Evolutionary conservation across 2,797 vertebrate genomes (phyloP), one percentile per base, ranked within the genome.

Genomic region (Clangula hyemalis): DNA sequence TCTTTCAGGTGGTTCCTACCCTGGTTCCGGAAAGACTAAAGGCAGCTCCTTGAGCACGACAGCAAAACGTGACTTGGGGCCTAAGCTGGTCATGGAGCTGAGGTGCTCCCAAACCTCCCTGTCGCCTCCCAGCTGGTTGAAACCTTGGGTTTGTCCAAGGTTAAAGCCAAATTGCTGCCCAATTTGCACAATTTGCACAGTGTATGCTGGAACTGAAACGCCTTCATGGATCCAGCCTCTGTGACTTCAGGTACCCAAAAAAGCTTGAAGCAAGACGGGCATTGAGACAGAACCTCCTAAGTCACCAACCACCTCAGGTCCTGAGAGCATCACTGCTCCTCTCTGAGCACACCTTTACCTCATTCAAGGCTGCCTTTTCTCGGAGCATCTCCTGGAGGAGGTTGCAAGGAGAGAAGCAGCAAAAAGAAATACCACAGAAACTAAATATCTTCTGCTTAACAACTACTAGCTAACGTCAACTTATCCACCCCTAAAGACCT

Each of bases 11-110:
- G 36, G 53, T 25, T 83, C 20, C 49, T 39, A 77, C 5, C 6
- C 8, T 27, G 28, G 21, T 3, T 25, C 57, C 32, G 36, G 1
- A 11, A 76, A 69, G 25, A 69, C 28, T 69, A 80, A 74, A 89
- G 1, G 6, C 13, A 54, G 20, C 16, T 83, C 61, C 45, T 53
- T 17, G 53, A 78, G 61, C n/a, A 36, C 0, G 0, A 58, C 30
- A 89, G 17, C 9, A 82, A 13, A 38, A 68, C 7, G 6, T 6
- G 30, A 74, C 28, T 30, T 28, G 34, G 69, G 32, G 47, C 3
- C 21, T 30, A 65, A 69, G 7, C 6, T 62, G 38, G 16, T 65
- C 41, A 51, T 1, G 12, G 28, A 90, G 22, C 5, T 3, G 32
- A 71, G 13, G 38, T 19, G 10, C 39, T 78, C 30, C 34, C 41